Conservation (phyloP, 2,113 vertebrate species). For the Cisticola juncidis region DNA sequence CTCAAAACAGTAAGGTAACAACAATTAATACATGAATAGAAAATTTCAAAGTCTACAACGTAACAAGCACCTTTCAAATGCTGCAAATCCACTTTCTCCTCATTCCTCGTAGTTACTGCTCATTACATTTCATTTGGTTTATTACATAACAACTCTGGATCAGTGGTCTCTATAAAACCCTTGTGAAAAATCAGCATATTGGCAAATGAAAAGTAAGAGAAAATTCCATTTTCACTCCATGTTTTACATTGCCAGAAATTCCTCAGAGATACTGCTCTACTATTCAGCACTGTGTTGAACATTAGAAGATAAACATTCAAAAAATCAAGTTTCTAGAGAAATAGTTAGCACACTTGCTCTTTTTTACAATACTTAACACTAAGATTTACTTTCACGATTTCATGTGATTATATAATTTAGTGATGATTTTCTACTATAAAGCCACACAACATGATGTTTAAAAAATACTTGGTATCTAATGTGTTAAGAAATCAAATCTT, state of each 20-base stretch:
- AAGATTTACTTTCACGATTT: not conserved
- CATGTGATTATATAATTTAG: not conserved
- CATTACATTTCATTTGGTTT: not conserved
- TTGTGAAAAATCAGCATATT: not conserved
- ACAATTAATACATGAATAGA: not conserved
- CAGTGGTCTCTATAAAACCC: not conserved
- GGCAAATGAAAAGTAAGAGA: not conserved
- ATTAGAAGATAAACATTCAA: not conserved
- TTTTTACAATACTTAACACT: not conserved
- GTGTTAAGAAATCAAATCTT: not conserved
- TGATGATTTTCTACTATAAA: not conserved
- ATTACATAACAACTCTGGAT: not conserved
- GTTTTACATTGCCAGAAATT: not conserved
- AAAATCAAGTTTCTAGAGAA: not conserved
- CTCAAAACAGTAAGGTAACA: not conserved
- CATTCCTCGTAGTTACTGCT: not conserved
- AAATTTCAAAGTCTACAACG: not conserved
- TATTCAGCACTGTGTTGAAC: not conserved
- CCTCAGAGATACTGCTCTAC: not conserved
- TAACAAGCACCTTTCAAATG: not conserved
- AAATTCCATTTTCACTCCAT: not conserved
- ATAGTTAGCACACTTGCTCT: not conserved
- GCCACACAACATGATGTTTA: not conserved
- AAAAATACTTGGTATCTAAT: not conserved
- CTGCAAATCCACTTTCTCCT: not conserved